Base-by-base conservation (phyloP, 2,797 vertebrate species). In the Erethizon dorsatum region DNA sequence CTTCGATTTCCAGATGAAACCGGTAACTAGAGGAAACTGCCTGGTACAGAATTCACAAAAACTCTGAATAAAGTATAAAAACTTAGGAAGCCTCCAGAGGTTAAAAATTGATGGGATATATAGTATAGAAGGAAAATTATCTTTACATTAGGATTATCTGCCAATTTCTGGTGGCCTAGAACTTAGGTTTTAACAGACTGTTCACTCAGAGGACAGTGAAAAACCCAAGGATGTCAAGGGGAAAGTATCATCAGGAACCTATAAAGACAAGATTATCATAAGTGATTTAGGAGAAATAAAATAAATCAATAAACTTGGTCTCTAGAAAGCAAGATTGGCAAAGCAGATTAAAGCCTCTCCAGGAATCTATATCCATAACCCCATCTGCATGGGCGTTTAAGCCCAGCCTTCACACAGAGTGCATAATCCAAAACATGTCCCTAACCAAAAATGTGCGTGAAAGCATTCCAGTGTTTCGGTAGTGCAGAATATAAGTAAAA, bases 401-500 rank as follows among this genome's bases (percentile, higher is more conserved):
- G 31, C 47, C 61, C 75, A 90, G 82, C 87, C 84, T 71, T 94
- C 57, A 77, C 15, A 50, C 33, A 11, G 28, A 61, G 77, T 41
- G 5, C 33, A 31, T 31, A 90, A 67, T 45, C 41, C n/a, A 56
- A n/a, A 79, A 79, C 61, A 65, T 8, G 85, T 13, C 61, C 50
- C 45, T 86, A 94, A 73, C 26, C 47, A 91, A 89, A 96, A 63
- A n/a, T 28, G 37, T 65, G 93, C 56, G 11, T 59, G 15, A 83
- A 85, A 83, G 6, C 41, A 83, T 45, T 87, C 26, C 52, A 96
- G 59, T n/a, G 8, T 47, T 86, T 14, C 50, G 14, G 10, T n/a
- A 83, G 8, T 94, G 9, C 15, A 75, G 33, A 92, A 90, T 86
- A 52, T 7, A 94, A 87, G 67, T 61, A 54, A 63, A 96, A 86